phyloP scores from a whole-genome alignment of 2,113 vertebrate genomes.

The Tinamus guttatus region DNA sequence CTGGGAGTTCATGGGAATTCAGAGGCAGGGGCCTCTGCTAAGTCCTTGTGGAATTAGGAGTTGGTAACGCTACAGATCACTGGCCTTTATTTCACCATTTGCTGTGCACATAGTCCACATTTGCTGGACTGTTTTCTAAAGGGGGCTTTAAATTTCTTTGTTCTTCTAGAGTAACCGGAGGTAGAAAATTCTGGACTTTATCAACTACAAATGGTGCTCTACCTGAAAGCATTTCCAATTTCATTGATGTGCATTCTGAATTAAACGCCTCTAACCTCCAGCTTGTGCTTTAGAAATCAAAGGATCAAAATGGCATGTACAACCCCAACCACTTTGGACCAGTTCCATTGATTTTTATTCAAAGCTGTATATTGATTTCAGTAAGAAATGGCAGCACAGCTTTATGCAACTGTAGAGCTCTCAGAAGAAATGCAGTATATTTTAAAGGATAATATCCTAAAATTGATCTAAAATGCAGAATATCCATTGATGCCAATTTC shows the following conservation, averaged over 20 bases:
- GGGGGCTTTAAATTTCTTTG: not conserved
- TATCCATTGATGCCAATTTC: not conserved
- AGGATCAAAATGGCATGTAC: not conserved
- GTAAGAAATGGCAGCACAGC: not conserved
- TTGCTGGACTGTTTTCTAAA: not conserved
- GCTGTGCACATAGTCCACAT: not conserved
- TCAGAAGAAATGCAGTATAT: not conserved
- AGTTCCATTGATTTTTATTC: conserved; percentile 2
- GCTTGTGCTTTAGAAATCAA: not conserved
- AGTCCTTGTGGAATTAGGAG: not conserved
- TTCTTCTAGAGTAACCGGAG: not conserved
- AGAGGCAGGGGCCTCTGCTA: not conserved
- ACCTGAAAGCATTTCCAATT: not conserved
- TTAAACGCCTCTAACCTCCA: not conserved
- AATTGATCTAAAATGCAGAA: conserved; percentile 3
- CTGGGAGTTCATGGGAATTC: not conserved
- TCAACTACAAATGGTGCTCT: not conserved
- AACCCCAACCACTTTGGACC: not conserved
- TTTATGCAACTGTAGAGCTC: not conserved
- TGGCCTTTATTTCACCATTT: not conserved
- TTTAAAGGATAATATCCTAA: not conserved
- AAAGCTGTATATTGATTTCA: not conserved
- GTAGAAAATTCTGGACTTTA: not conserved
- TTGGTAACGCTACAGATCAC: not conserved
- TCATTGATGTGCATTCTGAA: not conserved